Evolutionary conservation across 2,888 invertebrate genomes (phyloP), one percentile per base, ranked within the genome.

Genomic region (Troides oblongomaculatus): DNA sequence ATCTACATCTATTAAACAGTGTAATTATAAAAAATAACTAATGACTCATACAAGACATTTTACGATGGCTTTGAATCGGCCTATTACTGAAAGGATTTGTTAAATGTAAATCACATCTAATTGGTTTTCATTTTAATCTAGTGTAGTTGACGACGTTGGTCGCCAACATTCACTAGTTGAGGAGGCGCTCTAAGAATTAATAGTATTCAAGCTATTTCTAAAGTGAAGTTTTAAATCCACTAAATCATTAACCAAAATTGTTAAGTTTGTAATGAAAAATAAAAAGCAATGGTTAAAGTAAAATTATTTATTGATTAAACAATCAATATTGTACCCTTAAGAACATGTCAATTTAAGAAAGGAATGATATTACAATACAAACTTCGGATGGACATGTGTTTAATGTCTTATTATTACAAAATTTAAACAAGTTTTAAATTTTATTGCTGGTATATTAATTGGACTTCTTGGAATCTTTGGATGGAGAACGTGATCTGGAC

Each of bases 381-480:
- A 73, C 71, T 70, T 69, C 68, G 70, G 62, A 46, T 71, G 64
- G 57, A 71, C 72, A 73, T 63, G 68, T 66, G 63, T 71, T 66
- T 72, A 69, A 71, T 69, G 64, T 68, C 68, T 66, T 72, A 74
- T 66, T 59, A 67, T 63, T 69, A 62, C 66, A 67, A 71, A 58
- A 71, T 57, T 63, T 62, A 70, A 61, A 69, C 50, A 73, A 74
- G 61, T 73, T 73, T 73, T 12, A 75, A 75, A 5, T 50, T 62
- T 61, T 50, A 23, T 67, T 58, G 71, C 60, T 66, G 67, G 64
- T 60, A 62, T 63, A 64, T 81, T 88, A 92, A 78, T 86, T 87
- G 23, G 92, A 92, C 80, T 92, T 92, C 80, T 92, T 92, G 30
- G 92, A 92, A 74, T 92, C 92, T 82, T 92, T 92, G 75, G 92